Evolutionary conservation across 2,113 vertebrate species (phyloP), one percentile per base, ranked within the genome.

Genomic region (Pelvicachromis taeniatus): DNA sequence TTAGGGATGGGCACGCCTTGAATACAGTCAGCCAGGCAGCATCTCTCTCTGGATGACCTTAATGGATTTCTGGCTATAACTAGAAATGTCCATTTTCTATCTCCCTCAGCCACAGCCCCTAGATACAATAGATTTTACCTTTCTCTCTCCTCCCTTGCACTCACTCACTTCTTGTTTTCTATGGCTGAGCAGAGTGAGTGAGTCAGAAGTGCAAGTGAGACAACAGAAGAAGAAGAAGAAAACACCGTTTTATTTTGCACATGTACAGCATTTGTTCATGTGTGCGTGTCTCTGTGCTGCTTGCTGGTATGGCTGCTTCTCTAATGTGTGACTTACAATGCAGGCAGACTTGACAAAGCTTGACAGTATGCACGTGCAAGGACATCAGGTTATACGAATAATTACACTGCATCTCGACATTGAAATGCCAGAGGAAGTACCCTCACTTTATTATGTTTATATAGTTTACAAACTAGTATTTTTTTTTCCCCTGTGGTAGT

Each of bases 1-100:
- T 77, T 48, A 58, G 63, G 7, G 42, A 63, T 9, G 45, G 17
- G 29, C 77, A 13, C 16, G 0, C 7, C 58, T 85, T 2, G 23
- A 79, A 82, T 59, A 33, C 40, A 61, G 53, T 12, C 84, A 42
- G 29, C 58, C 79, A 80, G 56, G 26, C 77, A 68, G 68, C 42
- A 19, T 85, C 73, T 82, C 70, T 77, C 82, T 79, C 21, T 40
- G 38, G 77, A 61, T 93, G 91, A 87, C 85, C 90, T 82, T 90
- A 93, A 93, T 92, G 88, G 91, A 89, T 93, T 91, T 59, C 77
- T 77, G 59, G 81, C 53, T 75, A 53, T 68, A 83, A 86, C 89
- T 80, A 87, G 87, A 91, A 91, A 85, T 35, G 70, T 80, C 85
- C 53, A 85, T 91, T 87, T 88, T 85, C 85, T 77, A 40, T 77